These are phyloP conservation scores for Antheraea pernyi DNA, from an alignment of 1,140 invertebrate species.

Conservation along the genomic window DNA sequence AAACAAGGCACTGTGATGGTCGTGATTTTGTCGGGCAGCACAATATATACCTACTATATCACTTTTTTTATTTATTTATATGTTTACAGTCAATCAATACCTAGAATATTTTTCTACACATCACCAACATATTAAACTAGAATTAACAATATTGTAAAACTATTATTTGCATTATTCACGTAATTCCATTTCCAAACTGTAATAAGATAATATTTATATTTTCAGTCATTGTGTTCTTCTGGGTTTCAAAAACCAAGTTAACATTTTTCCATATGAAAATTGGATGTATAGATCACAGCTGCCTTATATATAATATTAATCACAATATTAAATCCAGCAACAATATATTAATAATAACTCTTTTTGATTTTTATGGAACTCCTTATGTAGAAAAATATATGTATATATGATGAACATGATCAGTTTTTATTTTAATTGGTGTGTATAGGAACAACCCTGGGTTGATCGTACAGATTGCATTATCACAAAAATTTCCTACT, in stretches of 20 bases:
- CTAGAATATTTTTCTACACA: background rate
- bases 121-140: background rate
- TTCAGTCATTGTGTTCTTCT: background rate
- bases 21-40: background rate
- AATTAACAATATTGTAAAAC: background rate
- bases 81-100: background rate
- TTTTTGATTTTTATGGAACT: background rate
- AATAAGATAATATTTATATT: background rate
- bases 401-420: background rate
- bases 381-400: background rate
- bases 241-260: background rate
- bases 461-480: background rate
- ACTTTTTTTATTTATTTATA: background rate
- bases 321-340: conserved; percentile 12
- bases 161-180: background rate
- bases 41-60: background rate
- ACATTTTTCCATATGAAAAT: background rate
- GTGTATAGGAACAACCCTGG: background rate
- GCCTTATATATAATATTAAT: conserved; percentile 2
- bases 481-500: background rate
- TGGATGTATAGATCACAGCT: background rate
- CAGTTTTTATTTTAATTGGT: conserved; percentile 5
- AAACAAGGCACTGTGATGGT: background rate
- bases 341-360: background rate
- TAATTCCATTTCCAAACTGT: background rate